These are phyloP conservation scores for Drosophila anomalipes DNA, from an alignment of 2,888 invertebrate species.

Conservation along the genomic window DNA sequence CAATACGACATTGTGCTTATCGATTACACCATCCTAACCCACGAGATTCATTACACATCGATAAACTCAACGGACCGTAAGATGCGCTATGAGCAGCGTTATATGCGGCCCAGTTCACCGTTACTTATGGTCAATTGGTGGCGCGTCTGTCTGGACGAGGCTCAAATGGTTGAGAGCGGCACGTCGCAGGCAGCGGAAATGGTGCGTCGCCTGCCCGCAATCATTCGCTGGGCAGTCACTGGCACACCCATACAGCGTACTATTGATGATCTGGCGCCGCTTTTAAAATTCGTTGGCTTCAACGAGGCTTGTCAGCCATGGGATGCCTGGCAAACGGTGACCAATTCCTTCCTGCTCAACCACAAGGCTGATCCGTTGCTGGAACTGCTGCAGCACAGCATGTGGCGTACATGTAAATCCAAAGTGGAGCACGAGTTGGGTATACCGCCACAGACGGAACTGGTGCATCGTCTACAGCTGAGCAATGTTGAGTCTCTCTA, in stretches of 20 bases:
- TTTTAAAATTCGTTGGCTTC: constrained; percentile 85
- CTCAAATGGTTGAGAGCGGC: constrained; percentile 91
- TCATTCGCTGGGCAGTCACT: constrained; percentile 91
- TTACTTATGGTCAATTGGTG: constrained; percentile 90
- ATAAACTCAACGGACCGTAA: constrained; percentile 83
- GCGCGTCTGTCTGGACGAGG: constrained; percentile 92
- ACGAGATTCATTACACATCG: constrained; percentile 88
- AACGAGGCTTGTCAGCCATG: constrained; percentile 72
- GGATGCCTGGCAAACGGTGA: constrained; percentile 74
- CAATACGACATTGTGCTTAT: constrained; percentile 90
- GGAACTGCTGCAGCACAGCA: constrained; percentile 72
- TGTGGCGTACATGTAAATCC: constrained; percentile 90
- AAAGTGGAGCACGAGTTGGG: constrained; percentile 89
- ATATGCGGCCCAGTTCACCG: constrained; percentile 88
- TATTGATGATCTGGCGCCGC: constrained; percentile 86
- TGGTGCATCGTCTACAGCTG: constrained; percentile 88
- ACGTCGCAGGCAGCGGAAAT: constrained; percentile 87
- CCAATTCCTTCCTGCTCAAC: constrained; percentile 68
- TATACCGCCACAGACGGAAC: constrained; percentile 88
- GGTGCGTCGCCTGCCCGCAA: constrained; percentile 84
- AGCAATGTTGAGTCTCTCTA: constrained; percentile 91
- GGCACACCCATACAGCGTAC: constrained; percentile 90
- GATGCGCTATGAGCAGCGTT: constrained; percentile 88
- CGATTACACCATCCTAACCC: constrained; percentile 88
- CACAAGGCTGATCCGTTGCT: constrained; percentile 56